Base-by-base conservation (phyloP, 2,113 vertebrate species). In the Vireo altiloquus region DNA sequence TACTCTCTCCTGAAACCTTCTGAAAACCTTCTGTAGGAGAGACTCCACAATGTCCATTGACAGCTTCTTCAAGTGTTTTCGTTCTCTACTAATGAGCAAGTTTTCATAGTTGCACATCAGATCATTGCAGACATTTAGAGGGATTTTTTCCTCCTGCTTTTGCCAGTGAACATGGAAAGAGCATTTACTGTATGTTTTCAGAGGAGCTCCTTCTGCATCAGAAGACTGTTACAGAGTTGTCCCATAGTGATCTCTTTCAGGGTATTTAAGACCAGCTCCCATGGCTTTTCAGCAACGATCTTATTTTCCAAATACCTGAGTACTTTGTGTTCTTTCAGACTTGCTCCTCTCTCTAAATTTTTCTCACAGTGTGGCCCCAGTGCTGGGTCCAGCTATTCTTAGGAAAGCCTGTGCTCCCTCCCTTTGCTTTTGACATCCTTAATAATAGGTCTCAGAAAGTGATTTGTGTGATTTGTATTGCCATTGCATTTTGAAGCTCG, bases 401-500 rank as follows among this genome's bases (percentile, higher is more conserved):
- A 50, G 37, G 77, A 64, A 70, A 53, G 15, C 6, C 31, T 46
- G 25, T 59, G 33, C 71, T 92, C 19, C 35, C 4, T 2, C 37
- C 14, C 23, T 44, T 69, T 70, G 31, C 28, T 77, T 69, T 77
- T 1, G 1, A 3, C 1, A 1, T 52, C 47, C 21, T 69, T 42
- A 47, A 3, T 31, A 28, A 9, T 14, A 83, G 69, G 17, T 72
- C 53, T 86, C 53, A 89, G 25, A 50, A 63, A 25, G 40, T 15
- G 24, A 42, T 52, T 10, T 49, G 27, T 1, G 5, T 19, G 7
- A 37, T 92, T n/a, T 59, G 27, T 74, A 14, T 25, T 46, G n/a
- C 19, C 1, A 1, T 64, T 1, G 1, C 2, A 0, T 75, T 82
- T 79, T 65, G 42, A 70, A 79, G 61, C 57, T 87, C 3, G 0